Evolutionary conservation across 2,113 vertebrate genomes (phyloP), one percentile per base, ranked within the genome.

Genomic region (Verasper variegatus): DNA sequence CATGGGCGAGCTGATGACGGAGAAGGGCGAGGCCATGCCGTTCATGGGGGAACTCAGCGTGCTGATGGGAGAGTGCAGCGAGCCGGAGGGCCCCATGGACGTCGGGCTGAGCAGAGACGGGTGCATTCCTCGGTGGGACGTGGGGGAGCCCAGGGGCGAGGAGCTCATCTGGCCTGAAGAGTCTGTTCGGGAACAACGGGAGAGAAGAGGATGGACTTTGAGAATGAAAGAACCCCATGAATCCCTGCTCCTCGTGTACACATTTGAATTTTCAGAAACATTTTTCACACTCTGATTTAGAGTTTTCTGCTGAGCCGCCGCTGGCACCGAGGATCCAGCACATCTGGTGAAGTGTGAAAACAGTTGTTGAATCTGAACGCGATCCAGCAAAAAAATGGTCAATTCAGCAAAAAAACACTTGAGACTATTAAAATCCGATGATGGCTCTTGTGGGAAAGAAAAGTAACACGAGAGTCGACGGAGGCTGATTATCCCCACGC

Each of bases 1-100:
- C 96, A 99, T 96, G 75, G 97, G 96, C 2, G 97, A 97, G 92
- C 96, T 99, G 96, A 99, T 99, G 94, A 99, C 97, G 0, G 97
- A 98, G 93, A 98, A 99, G 0, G 97, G 98, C 0, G 98, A 97
- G 20, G 96, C 95, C 95, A 99, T 95, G 94, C 97, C 97, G 0
- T 98, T 99, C 95, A 99, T 96, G 87, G 97, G 96, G 0, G 97
- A 98, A 89, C 94, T 96, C 74, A 98, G 92, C 18, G 95, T 93
- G 94, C 96, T 96, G 95, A 98, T 96, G 85, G 98, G 97, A 0
- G 98, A 99, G 91, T 98, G 97, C 35, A 99, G 95, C 72, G 97
- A 96, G 37, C 95, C 94, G 0, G 96, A 96, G 72, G 94, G 95
- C 26, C 98, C 95, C n/a, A 97, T 94, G 80, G 96, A 94, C 12